These are phyloP conservation scores for Rhinophrynus dorsalis DNA, from an alignment of 2,797 vertebrate species.

Conservation along the genomic window DNA sequence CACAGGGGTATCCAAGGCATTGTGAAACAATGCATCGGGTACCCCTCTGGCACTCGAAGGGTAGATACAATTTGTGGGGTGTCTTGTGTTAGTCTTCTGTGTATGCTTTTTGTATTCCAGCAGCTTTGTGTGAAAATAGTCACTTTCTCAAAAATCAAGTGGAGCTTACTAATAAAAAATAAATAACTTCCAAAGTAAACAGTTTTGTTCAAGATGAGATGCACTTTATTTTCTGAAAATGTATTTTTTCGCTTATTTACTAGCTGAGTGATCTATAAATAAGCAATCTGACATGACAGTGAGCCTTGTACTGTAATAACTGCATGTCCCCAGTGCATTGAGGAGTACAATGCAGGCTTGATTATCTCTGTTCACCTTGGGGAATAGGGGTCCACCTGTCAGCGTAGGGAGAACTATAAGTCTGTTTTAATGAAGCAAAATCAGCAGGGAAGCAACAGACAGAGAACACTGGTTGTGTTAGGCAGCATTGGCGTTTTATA, in stretches of 20 bases:
- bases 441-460: slow-evolving; percentile 41
- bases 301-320: slow-evolving; percentile 48
- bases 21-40: no score
- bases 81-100: background rate
- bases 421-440: slow-evolving; percentile 31
- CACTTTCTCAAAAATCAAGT: slow-evolving; percentile 8
- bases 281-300: slow-evolving; percentile 49
- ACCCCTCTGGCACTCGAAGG: no score
- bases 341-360: slow-evolving; percentile 33
- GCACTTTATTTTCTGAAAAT: background rate
- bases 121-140: slow-evolving; percentile 14
- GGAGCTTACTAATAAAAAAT: slow-evolving; percentile 24
- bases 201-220: slow-evolving; percentile 19
- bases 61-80: no score
- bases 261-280: slow-evolving; percentile 47
- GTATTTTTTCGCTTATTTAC: slow-evolving; percentile 39
- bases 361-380: slow-evolving; percentile 44
- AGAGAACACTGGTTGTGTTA: slow-evolving; percentile 16
- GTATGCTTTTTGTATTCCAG: background rate
- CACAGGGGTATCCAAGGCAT: no score
- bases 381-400: slow-evolving; percentile 38
- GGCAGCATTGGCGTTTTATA: slow-evolving; percentile 17
- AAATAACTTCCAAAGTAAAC: slow-evolving; percentile 39
- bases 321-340: slow-evolving; percentile 38
- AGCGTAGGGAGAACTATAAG: slow-evolving; percentile 26